Evolutionary conservation across 2,797 vertebrate genomes (phyloP).

Genomic region (Chanos chanos): DNA sequence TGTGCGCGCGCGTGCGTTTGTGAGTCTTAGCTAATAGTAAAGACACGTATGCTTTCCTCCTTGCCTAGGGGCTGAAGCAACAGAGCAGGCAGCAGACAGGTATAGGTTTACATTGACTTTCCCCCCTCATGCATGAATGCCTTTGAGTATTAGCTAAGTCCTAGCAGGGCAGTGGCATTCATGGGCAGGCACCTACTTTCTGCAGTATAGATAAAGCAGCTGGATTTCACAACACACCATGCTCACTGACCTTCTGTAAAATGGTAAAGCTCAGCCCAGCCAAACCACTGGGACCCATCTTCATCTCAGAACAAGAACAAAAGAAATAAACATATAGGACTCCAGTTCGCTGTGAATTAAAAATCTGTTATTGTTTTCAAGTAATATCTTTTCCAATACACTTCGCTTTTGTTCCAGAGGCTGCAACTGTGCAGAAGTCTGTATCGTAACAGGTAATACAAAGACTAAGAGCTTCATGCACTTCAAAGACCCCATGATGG

Average conservation of each 20-base stretch:
- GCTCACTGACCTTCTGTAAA: conserved; percentile 52
- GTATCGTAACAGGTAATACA: too few relatives aligned
- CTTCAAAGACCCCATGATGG: too few relatives aligned
- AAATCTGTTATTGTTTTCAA: too few relatives aligned
- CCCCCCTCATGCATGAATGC: conserved; percentile 41
- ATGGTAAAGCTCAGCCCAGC: conserved; percentile 41
- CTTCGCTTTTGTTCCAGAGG: too few relatives aligned
- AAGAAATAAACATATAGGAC: conserved; percentile 28
- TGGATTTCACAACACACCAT: conserved; percentile 43
- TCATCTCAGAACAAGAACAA: conserved; percentile 22
- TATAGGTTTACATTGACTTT: conserved; percentile 40
- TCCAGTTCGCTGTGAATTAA: conserved; percentile 24
- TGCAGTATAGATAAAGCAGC: conserved; percentile 43
- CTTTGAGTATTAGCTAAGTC: conserved; percentile 36
- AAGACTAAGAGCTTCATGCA: too few relatives aligned
- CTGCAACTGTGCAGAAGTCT: too few relatives aligned
- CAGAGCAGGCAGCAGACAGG: conserved; percentile 2
- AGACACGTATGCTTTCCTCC: background rate
- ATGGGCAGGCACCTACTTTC: conserved; percentile 27
- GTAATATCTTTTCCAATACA: too few relatives aligned
- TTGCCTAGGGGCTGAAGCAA: background rate
- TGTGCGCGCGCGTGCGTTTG: background rate
- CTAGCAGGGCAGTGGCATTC: conserved; percentile 44
- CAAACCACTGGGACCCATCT: background rate
- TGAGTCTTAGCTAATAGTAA: background rate